Percentiles rank a stretch among this genome's conserved stretches.
Evolutionary conservation across 1,140 invertebrate species (phyloP).

Genomic region (Penaeus indicus): DNA sequence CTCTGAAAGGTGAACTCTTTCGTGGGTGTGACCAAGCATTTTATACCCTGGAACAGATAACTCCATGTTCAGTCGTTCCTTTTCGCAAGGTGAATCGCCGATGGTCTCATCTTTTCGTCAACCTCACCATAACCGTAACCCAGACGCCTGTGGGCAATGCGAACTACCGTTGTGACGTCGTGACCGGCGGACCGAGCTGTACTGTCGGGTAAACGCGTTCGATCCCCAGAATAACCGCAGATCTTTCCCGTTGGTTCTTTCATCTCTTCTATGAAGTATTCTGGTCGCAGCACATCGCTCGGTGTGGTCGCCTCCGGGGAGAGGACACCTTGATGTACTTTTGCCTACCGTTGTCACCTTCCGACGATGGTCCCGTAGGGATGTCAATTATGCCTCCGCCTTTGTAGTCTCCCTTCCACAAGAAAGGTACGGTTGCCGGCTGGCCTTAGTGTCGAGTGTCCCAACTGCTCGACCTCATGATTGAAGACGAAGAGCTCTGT

Average conservation of each 20-base stretch:
- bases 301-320: slow-evolving; percentile 56
- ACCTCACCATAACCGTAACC: not conserved
- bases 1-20: no score
- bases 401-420: slow-evolving; percentile 3
- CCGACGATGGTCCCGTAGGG: slow-evolving; percentile 15
- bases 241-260: slow-evolving; percentile 26
- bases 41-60: no score
- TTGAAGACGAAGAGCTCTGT: slow-evolving; percentile 21
- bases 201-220: slow-evolving; percentile 50
- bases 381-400: slow-evolving; percentile 10
- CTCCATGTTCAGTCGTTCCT: slow-evolving; percentile 21
- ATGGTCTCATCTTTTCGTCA: slow-evolving; percentile 31
- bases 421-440: no score
- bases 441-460: no score
- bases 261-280: slow-evolving; percentile 3
- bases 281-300: slow-evolving; percentile 22
- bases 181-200: slow-evolving; percentile 51
- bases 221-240: slow-evolving; percentile 40
- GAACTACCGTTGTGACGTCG: slow-evolving; percentile 56
- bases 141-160: slow-evolving; percentile 54
- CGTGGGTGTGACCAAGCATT: no score
- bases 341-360: slow-evolving; percentile 29
- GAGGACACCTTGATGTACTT: slow-evolving; percentile 36
- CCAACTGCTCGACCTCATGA: not conserved
- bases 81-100: not conserved